Evolutionary conservation across 2,888 invertebrate species (phyloP).

Genomic region (Tenthredo scrophulariae): DNA sequence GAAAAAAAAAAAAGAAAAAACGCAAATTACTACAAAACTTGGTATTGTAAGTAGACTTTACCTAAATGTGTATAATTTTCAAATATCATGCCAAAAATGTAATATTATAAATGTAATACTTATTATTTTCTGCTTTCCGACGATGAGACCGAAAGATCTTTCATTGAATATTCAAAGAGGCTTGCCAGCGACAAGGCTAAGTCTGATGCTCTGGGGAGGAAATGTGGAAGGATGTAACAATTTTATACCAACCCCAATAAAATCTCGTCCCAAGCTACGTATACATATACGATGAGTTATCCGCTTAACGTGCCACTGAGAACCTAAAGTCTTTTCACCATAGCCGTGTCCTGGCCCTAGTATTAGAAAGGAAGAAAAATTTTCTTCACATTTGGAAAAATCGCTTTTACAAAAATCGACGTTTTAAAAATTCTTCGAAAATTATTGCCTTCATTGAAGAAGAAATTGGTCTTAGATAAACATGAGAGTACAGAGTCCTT

Average conservation of each 20-base stretch:
- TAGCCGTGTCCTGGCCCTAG: background rate
- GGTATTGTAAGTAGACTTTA: background rate
- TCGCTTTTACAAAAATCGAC: background rate
- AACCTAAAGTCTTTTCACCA: background rate
- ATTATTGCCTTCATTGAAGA: background rate
- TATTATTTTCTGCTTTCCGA: background rate
- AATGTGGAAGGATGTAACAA: constrained; percentile 23
- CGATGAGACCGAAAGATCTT: background rate
- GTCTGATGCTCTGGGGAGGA: background rate
- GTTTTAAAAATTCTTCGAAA: background rate
- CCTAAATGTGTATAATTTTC: background rate
- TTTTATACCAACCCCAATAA: constrained; percentile 18
- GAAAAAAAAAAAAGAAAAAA: background rate
- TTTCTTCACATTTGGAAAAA: background rate
- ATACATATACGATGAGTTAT: background rate
- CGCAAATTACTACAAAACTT: background rate
- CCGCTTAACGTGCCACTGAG: constrained; percentile 9
- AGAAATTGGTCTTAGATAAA: background rate
- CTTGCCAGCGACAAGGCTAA: constrained; percentile 10
- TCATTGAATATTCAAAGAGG: constrained; percentile 12
- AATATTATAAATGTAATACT: background rate
- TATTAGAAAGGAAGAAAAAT: background rate
- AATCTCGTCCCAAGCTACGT: constrained; percentile 11
- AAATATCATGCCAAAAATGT: background rate
- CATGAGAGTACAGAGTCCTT: background rate